Evolutionary conservation across 2,797 vertebrate genomes (phyloP).

Genomic region (Myripristis murdjan): DNA sequence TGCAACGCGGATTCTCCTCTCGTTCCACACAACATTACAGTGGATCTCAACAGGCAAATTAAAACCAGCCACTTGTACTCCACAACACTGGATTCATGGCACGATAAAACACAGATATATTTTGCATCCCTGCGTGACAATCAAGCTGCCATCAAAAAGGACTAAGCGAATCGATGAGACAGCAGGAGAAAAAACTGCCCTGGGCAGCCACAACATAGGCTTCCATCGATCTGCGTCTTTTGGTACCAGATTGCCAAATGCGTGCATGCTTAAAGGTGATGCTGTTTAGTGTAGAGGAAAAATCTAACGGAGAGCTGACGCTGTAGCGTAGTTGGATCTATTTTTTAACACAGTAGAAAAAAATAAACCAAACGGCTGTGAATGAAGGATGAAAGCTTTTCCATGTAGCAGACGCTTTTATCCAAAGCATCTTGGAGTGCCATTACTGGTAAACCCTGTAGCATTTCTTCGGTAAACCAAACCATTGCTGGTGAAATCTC

Average conservation of each 20-base stretch:
- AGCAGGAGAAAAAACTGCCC: neutral
- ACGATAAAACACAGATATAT: neutral
- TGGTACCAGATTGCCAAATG: neutral
- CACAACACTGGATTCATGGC: neutral
- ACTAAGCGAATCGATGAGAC: slow-evolving; percentile 17
- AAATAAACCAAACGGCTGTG: neutral
- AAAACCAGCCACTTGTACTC: neutral
- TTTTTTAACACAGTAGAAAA: no score
- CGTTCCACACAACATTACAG: neutral
- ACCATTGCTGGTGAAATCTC: rapidly evolving
- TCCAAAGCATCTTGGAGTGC: slow-evolving; percentile 34
- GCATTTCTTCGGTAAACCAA: no score
- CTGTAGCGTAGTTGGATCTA: neutral
- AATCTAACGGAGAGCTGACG: neutral
- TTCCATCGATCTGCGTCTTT: neutral
- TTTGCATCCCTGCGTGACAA: neutral
- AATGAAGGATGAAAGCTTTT: neutral
- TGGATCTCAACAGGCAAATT: neutral
- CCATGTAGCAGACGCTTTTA: slow-evolving; percentile 5
- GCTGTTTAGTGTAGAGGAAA: neutral
- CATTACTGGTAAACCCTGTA: neutral
- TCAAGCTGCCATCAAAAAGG: slow-evolving; percentile 8
- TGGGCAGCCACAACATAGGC: neutral
- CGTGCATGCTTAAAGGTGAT: neutral
- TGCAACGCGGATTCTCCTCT: slow-evolving; percentile 26